These are phyloP conservation scores for Apus apus DNA, from an alignment of 2,113 vertebrate species.

Conservation along the genomic window DNA sequence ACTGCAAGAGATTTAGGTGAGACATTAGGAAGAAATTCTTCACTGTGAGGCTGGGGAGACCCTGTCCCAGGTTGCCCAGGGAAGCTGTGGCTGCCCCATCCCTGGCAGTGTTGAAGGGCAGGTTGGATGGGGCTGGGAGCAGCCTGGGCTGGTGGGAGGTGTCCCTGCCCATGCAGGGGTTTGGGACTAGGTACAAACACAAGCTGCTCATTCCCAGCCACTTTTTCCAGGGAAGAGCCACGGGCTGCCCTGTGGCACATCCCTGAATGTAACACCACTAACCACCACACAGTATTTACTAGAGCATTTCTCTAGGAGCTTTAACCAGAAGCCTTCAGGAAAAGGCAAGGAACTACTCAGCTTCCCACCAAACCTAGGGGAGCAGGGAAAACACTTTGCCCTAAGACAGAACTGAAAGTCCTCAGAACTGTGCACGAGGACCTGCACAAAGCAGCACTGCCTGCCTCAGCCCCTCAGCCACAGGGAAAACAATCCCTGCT, in stretches of 20 bases:
- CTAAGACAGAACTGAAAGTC: accelerated
- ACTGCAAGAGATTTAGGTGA: too few species aligned
- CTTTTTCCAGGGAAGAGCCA: neutral
- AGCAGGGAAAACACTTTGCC: accelerated
- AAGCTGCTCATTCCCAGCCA: neutral
- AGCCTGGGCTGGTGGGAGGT: too few species aligned
- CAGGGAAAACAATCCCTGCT: accelerated
- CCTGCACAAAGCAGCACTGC: accelerated
- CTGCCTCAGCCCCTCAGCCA: neutral
- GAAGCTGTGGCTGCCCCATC: too few species aligned
- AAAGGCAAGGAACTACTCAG: neutral
- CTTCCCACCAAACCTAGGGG: neutral
- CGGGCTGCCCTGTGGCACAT: neutral
- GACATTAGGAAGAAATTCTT: too few species aligned
- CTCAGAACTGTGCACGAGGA: accelerated
- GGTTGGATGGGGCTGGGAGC: too few species aligned
- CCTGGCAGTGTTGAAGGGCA: too few species aligned
- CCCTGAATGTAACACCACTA: accelerated
- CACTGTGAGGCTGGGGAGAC: too few species aligned
- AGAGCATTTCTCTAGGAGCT: neutral
- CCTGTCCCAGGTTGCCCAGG: too few species aligned
- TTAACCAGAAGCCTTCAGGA: neutral
- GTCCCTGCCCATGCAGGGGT: too few species aligned
- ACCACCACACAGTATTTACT: accelerated
- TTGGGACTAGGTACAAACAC: too few species aligned